phyloP scores from a whole-genome alignment of 2,888 invertebrate species.

The Esperia sulphurella region DNA sequence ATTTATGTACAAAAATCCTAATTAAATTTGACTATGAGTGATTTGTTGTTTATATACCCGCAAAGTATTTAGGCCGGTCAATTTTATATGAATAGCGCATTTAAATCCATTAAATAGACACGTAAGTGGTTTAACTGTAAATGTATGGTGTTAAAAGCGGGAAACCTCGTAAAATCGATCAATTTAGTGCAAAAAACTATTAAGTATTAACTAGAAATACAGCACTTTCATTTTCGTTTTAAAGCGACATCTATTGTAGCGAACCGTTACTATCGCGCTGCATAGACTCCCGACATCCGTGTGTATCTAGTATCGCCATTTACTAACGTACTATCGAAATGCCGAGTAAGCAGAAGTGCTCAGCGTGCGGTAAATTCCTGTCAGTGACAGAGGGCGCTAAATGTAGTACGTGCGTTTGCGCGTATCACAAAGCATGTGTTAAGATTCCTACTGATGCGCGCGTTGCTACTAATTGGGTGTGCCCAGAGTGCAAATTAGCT shows the following conservation, averaged over 20 bases:
- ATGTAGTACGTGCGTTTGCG: background rate
- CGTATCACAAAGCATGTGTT: background rate
- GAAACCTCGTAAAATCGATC: no score
- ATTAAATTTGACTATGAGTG: background rate
- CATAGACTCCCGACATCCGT: no score
- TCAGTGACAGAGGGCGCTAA: background rate
- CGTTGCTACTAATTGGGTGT: background rate
- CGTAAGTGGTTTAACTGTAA: no score
- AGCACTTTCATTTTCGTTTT: no score
- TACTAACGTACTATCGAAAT: background rate
- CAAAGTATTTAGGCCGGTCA: no score
- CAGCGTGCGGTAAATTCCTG: background rate
- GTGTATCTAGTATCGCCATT: background rate
- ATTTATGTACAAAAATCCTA: background rate
- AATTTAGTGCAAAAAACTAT: no score
- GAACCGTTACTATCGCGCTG: background rate
- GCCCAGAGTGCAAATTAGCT: background rate
- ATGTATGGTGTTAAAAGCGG: no score
- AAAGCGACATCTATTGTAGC: background rate
- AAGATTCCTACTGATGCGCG: background rate
- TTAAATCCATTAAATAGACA: no score
- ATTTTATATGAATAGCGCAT: no score
- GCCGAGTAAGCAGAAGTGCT: background rate
- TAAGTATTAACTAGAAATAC: background rate
- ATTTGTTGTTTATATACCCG: no score